Evolutionary conservation across 53 echinoderm and acorn worm species (phyloP).

Genomic region (Antedon mediterranea): DNA sequence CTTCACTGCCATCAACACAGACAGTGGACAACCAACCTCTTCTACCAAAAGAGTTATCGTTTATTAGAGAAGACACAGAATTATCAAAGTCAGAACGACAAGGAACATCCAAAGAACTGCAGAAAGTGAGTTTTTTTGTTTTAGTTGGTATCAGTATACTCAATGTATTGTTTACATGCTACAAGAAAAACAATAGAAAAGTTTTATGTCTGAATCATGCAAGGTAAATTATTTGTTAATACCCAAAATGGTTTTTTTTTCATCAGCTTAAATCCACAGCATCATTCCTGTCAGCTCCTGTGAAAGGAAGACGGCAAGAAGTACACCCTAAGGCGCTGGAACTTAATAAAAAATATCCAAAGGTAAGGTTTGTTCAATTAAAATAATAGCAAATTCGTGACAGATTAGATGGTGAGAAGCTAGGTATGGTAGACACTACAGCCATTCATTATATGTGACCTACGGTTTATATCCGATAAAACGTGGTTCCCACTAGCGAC

Average conservation of each 20-base stretch:
- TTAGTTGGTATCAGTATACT: not conserved
- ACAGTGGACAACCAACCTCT: not conserved
- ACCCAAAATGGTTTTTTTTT: not conserved
- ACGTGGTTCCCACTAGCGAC: too few species aligned
- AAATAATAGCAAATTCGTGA: too few species aligned
- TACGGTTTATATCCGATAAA: too few species aligned
- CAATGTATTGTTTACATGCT: too few species aligned
- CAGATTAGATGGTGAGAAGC: too few species aligned
- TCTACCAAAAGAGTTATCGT: not conserved
- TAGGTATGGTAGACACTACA: too few species aligned
- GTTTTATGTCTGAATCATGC: too few species aligned
- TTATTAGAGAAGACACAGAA: conserved; percentile 24
- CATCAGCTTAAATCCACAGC: not conserved
- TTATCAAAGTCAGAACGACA: not conserved
- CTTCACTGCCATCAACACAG: not conserved
- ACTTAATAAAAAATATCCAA: not conserved
- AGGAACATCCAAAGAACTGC: too few species aligned
- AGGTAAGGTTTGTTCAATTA: too few species aligned
- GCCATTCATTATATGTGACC: too few species aligned
- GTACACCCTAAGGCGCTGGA: conserved; percentile 1
- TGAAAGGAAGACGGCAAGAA: not conserved
- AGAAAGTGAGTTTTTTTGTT: not conserved
- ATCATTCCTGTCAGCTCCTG: not conserved
- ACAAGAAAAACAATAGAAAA: too few species aligned
- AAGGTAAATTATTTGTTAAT: too few species aligned